Evolutionary conservation across 1,140 invertebrate genomes (phyloP).

Genomic region (Acromyrmex echinatior): DNA sequence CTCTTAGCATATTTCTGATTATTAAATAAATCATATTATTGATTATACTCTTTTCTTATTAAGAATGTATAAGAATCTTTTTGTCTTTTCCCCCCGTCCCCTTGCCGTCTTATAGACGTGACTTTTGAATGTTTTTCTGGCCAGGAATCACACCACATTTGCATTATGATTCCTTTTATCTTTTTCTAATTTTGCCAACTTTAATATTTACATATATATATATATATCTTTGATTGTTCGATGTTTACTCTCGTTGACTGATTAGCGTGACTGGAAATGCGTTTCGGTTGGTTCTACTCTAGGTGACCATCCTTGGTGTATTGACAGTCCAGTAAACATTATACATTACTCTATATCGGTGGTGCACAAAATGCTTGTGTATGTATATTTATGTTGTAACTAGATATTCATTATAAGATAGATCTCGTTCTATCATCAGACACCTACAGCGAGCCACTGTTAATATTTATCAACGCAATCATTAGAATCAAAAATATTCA

Average conservation of each 20-base stretch:
- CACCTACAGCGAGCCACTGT: conserved; percentile 77
- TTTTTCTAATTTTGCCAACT: conserved; percentile 82
- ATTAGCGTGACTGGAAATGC: conserved; percentile 80
- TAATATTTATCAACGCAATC: background rate
- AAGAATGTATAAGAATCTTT: background rate
- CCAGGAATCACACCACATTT: conserved; percentile 79
- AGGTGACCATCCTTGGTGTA: conserved; percentile 68
- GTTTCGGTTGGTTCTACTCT: conserved; percentile 41
- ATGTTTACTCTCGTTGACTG: conserved; percentile 80
- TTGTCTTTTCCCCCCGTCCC: background rate
- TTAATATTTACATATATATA: conserved; percentile 79
- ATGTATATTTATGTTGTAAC: conserved; percentile 87
- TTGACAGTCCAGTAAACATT: conserved; percentile 79
- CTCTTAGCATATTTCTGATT: background rate
- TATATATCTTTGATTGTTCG: conserved; percentile 81
- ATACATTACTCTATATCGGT: conserved; percentile 81
- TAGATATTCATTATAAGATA: conserved; percentile 82
- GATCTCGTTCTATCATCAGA: conserved; percentile 72
- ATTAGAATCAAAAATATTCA: background rate
- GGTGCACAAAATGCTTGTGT: conserved; percentile 86
- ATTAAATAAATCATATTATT: background rate
- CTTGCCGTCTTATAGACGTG: background rate
- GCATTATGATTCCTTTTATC: conserved; percentile 81
- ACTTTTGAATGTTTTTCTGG: conserved; percentile 36
- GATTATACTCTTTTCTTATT: background rate